Conservation (phyloP, 2,797 vertebrate species). For the Epinephelus coioides region DNA sequence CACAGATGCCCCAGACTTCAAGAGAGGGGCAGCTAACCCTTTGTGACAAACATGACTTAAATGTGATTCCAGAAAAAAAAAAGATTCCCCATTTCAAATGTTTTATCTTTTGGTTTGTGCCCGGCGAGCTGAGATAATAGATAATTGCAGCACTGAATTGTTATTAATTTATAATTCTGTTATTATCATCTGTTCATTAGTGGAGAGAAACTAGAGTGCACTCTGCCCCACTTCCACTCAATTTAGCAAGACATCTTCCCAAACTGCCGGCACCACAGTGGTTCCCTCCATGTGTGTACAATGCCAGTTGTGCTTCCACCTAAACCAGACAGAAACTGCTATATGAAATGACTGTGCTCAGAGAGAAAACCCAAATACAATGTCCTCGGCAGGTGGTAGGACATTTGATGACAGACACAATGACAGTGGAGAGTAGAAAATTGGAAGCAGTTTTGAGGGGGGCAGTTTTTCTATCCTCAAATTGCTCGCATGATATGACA, state of each 20-base stretch:
- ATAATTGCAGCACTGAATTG: slow-evolving; percentile 30
- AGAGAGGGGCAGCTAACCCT: not conserved
- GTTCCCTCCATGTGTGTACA: slow-evolving; percentile 6
- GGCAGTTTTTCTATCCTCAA: not conserved
- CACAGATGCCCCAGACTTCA: not conserved
- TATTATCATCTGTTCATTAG: slow-evolving; percentile 55
- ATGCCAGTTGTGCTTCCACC: not conserved
- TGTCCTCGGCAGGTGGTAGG: slow-evolving; percentile 1
- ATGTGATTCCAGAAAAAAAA: not conserved
- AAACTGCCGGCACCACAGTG: not conserved
- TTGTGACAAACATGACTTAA: not conserved
- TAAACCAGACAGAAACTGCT: not conserved
- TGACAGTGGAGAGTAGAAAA: not conserved
- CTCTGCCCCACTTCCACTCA: slow-evolving; percentile 47
- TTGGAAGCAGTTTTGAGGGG: not conserved
- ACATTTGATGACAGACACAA: not conserved
- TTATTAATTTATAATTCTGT: slow-evolving; percentile 53
- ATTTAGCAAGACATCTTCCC: slow-evolving; percentile 35
- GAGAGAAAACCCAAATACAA: not conserved
- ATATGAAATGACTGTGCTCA: slow-evolving; percentile 18
- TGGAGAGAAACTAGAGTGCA: slow-evolving; percentile 28
- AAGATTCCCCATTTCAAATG: not conserved
- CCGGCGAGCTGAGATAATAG: slow-evolving; percentile 11
- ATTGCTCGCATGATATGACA: slow-evolving; percentile 3
- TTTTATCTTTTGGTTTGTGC: slow-evolving; percentile 17